Percentiles rank a stretch among this genome's conserved stretches.
Evolutionary conservation across 2,113 vertebrate species (phyloP).

Genomic region (Hippocampus abdominalis): DNA sequence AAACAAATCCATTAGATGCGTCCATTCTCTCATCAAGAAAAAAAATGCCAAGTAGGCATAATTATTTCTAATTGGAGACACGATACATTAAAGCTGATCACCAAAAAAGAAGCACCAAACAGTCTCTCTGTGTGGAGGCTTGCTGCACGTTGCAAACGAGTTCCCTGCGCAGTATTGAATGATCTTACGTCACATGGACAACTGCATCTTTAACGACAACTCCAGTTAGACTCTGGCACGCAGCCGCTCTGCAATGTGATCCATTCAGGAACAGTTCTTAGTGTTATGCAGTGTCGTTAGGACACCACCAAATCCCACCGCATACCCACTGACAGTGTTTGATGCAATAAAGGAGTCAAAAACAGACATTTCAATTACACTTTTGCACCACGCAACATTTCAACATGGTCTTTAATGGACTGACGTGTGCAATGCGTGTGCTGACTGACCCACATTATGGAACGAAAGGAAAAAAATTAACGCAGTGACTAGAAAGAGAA

Average conservation of each 20-base stretch:
- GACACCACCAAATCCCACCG: not conserved
- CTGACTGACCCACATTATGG: conserved; percentile 32
- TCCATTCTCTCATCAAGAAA: too few relatives aligned
- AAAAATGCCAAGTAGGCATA: too few relatives aligned
- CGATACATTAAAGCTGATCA: too few relatives aligned
- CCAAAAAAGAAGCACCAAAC: too few relatives aligned
- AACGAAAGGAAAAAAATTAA: conserved; percentile 8
- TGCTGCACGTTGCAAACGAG: too few relatives aligned
- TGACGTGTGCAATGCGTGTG: not conserved
- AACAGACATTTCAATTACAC: not conserved
- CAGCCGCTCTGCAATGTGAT: not conserved
- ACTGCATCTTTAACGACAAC: not conserved
- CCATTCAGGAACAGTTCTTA: not conserved
- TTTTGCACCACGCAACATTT: not conserved
- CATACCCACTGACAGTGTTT: not conserved
- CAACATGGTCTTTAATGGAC: conserved; percentile 2
- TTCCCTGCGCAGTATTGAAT: too few relatives aligned
- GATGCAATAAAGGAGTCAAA: not conserved
- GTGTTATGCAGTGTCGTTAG: not conserved
- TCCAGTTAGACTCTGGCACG: not conserved
- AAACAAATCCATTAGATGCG: too few relatives aligned
- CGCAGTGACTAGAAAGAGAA: conserved; percentile 18
- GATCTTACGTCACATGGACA: not conserved
- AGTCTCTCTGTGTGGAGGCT: too few relatives aligned
- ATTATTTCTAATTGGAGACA: too few relatives aligned